Evolutionary conservation across 2,113 vertebrate genomes (phyloP), one percentile per base, ranked within the genome.

Genomic region (Clupea harengus): DNA sequence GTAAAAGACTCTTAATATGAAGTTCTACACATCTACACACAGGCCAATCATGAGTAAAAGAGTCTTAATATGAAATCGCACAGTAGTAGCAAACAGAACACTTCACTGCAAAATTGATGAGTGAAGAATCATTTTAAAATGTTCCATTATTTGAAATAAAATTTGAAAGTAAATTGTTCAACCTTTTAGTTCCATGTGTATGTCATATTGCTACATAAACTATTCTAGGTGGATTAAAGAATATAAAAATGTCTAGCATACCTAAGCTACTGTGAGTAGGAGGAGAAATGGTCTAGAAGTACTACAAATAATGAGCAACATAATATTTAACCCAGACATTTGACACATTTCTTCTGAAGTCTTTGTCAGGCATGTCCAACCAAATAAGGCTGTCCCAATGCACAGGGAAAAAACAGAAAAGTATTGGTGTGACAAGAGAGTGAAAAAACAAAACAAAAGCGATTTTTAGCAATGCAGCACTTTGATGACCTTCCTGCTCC

Each of bases 401-500:
- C 25, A 67, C 60, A 67, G 6, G 22, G n/a, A 60, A 20, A 22
- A 17, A 54, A 17, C 20, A 57, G 6, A 20, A 22, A 22, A 20
- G 20, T 6, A 18, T 22, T 60, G 47, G 47, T 49, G 47, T 11
- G 54, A 20, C 54, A 22, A 60, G 54, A 22, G 54, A 22, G 54
- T 39, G 39, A 39, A 39, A 60, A 60, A 39, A 39, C 22, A 60
- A 20, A 60, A 60, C 18, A 20, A 20, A 22, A 22, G 25, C 13
- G 64, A n/a, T 72, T 72, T 72, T 54, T 4, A 85, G 85, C 91
- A 89, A 86, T 83, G 85, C 75, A 28, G 88, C 86, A 89, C 90
- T 91, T 86, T 90, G 90, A 86, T 89, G 89, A 89, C 84, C 86
- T 89, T 91, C 87, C 84, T 83, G 86, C 81, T 88, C 72, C 88